phyloP scores from a whole-genome alignment of 1,140 invertebrate species.

The Cydia strobilella region DNA sequence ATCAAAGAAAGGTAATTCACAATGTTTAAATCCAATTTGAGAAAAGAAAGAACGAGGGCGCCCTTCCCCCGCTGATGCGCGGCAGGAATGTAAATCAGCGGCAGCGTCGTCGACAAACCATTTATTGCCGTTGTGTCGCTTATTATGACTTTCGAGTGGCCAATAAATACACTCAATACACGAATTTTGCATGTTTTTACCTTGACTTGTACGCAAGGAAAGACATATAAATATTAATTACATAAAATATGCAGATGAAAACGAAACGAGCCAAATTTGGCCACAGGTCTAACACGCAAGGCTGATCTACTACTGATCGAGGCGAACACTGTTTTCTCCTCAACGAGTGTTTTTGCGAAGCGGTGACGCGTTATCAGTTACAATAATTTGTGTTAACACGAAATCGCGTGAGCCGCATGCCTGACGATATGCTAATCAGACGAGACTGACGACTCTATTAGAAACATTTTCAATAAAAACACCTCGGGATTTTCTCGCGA shows the following conservation, averaged over 20 bases:
- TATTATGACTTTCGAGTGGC: neutral
- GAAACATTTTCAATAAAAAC: constrained; percentile 27
- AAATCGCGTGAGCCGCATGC: constrained; percentile 31
- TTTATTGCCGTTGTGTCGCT: neutral
- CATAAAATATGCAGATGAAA: constrained; percentile 6
- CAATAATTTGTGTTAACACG: constrained; percentile 32
- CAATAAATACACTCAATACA: neutral
- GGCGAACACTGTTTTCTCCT: constrained; percentile 10
- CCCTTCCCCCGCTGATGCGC: constrained; percentile 32
- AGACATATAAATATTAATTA: neutral
- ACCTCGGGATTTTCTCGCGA: constrained; percentile 19
- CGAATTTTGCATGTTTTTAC: neutral
- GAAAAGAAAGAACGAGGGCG: constrained; percentile 39
- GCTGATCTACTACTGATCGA: constrained; percentile 1
- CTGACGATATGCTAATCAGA: constrained; percentile 27
- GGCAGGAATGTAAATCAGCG: constrained; percentile 35
- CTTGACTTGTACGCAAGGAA: neutral
- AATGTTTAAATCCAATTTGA: constrained; percentile 66
- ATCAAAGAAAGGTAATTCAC: constrained; percentile 69
- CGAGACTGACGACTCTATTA: constrained; percentile 29
- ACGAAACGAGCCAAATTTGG: constrained; percentile 10
- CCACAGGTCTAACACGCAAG: neutral
- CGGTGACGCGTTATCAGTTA: constrained; percentile 22
- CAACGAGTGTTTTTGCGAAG: constrained; percentile 9
- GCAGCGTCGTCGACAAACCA: neutral